Evolutionary conservation across 2,888 invertebrate genomes (phyloP).

Genomic region (Furcula furcula): DNA sequence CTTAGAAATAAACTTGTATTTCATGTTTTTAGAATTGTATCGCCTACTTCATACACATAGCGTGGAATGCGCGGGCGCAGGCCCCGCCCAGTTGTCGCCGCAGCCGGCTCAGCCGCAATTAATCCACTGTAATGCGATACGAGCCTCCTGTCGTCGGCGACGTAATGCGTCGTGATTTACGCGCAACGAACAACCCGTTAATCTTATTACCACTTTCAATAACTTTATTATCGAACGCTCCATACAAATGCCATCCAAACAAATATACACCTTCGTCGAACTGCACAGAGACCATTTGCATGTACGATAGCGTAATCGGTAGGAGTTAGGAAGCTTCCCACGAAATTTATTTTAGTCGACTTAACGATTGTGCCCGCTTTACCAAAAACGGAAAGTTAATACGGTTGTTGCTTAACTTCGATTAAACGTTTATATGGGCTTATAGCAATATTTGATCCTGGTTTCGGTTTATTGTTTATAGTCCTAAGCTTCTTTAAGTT

Average conservation of each 20-base stretch:
- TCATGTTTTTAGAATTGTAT: background rate
- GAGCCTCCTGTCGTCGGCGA: conserved; percentile 71
- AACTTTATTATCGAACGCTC: conserved; percentile 73
- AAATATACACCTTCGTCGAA: conserved; percentile 58
- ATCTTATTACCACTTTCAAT: conserved; percentile 81
- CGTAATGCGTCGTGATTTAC: conserved; percentile 80
- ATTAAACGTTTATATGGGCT: conserved; percentile 55
- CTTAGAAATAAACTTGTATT: too few species aligned
- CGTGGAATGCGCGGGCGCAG: conserved; percentile 42
- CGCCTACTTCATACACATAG: background rate
- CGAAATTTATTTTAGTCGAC: conserved; percentile 73
- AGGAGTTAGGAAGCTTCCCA: conserved; percentile 66
- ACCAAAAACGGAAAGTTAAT: conserved; percentile 66
- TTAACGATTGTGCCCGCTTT: conserved; percentile 67
- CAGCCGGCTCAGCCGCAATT: conserved; percentile 64
- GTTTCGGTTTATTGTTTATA: conserved; percentile 35
- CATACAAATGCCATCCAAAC: conserved; percentile 45
- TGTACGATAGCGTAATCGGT: conserved; percentile 37
- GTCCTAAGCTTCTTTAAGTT: conserved; percentile 14
- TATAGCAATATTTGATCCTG: conserved; percentile 41
- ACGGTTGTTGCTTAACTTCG: conserved; percentile 53
- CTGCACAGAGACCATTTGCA: conserved; percentile 50
- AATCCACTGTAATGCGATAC: conserved; percentile 78
- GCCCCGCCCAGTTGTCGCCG: conserved; percentile 57
- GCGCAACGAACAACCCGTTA: conserved; percentile 70